phyloP scores from a whole-genome alignment of 2,797 vertebrate genomes.

The Alectoris magna region DNA sequence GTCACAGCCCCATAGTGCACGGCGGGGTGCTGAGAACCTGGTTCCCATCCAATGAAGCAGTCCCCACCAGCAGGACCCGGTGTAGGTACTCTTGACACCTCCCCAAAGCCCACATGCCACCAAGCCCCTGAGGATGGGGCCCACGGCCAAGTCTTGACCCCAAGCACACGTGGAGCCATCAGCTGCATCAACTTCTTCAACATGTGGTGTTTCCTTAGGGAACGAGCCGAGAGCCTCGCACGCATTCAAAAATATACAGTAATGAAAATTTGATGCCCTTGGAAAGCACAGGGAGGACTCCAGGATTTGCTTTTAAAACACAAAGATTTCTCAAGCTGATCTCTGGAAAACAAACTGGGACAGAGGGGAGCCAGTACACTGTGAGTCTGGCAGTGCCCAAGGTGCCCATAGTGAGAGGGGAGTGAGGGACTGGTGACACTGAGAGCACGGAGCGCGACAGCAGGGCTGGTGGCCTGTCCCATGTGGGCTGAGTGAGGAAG shows the following conservation, averaged over 20 bases:
- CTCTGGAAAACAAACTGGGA: constrained; percentile 19
- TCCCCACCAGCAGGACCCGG: not conserved
- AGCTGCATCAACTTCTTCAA: not conserved
- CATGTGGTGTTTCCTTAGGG: not conserved
- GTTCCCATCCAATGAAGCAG: not conserved
- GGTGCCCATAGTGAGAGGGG: not conserved
- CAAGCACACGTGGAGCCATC: not conserved
- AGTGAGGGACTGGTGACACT: fast-evolving
- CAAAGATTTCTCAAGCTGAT: not conserved
- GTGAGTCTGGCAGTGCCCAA: fast-evolving
- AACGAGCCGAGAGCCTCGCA: not conserved
- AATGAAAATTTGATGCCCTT: constrained; percentile 63
- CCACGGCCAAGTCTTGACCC: not conserved
- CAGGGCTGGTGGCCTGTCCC: not conserved
- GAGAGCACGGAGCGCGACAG: fast-evolving
- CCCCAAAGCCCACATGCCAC: not conserved
- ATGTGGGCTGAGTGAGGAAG: not conserved
- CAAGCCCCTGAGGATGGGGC: fast-evolving
- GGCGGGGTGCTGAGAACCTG: not conserved
- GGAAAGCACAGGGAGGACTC: constrained; percentile 26
- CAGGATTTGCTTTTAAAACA: constrained; percentile 28
- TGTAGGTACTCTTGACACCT: not conserved
- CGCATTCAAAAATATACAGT: constrained; percentile 29
- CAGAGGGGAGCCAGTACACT: not conserved
- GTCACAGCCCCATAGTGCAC: constrained; percentile 8